phyloP scores from a whole-genome alignment of 2,888 invertebrate genomes.

The Agrochola litura region DNA sequence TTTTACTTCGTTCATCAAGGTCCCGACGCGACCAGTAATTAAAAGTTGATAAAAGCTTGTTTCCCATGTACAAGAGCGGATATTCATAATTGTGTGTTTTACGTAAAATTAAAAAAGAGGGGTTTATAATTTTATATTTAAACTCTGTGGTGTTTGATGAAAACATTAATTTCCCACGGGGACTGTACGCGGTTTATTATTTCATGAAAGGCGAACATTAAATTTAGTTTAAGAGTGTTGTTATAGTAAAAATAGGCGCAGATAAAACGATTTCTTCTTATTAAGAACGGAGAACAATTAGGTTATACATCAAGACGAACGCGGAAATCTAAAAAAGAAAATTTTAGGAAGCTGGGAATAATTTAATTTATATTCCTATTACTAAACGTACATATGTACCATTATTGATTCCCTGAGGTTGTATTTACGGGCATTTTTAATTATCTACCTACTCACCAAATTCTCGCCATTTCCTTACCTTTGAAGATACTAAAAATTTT shows the following conservation, averaged over 20 bases:
- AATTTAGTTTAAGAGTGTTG: slow-evolving; percentile 65
- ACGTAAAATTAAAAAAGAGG: slow-evolving; percentile 72
- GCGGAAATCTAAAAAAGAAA: neutral
- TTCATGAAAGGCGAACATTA: slow-evolving; percentile 72
- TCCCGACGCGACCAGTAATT: slow-evolving; percentile 58
- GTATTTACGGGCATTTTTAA: neutral
- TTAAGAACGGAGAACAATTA: slow-evolving; percentile 31
- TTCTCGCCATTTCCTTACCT: fast-evolving
- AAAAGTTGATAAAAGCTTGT: slow-evolving; percentile 65
- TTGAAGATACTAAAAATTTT: neutral
- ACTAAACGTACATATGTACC: neutral
- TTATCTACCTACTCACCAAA: neutral
- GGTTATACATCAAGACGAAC: slow-evolving; percentile 8
- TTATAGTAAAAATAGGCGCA: slow-evolving; percentile 46
- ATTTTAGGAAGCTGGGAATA: neutral
- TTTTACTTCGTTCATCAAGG: slow-evolving; percentile 52
- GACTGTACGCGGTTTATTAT: slow-evolving; percentile 77
- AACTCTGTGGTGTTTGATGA: slow-evolving; percentile 73
- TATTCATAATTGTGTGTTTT: slow-evolving; percentile 57
- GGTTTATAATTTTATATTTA: slow-evolving; percentile 63
- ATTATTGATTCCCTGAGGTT: neutral
- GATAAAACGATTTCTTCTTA: slow-evolving; percentile 32
- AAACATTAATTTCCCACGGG: slow-evolving; percentile 81
- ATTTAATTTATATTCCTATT: neutral
- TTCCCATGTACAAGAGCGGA: slow-evolving; percentile 51